Conservation (phyloP, 2,113 vertebrate species). For the Heteronetta atricapilla region DNA sequence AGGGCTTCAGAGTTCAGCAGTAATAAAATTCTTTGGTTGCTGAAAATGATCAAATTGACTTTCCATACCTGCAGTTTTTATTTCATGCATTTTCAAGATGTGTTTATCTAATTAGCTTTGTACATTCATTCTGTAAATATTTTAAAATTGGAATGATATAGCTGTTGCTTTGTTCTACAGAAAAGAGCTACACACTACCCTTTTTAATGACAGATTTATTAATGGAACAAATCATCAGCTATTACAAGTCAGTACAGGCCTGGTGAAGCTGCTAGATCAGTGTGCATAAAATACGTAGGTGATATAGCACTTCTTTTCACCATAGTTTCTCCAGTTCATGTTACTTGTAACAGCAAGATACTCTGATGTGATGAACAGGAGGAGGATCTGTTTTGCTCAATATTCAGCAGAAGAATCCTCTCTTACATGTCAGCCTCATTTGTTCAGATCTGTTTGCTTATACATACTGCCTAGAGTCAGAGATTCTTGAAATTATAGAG, state of each 20-base stretch:
- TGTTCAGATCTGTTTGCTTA: not conserved
- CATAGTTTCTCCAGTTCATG: not conserved
- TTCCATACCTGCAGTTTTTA: not conserved
- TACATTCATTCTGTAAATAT: conserved; percentile 3
- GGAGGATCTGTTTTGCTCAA: not conserved
- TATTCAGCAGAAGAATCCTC: not conserved
- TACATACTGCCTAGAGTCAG: not conserved
- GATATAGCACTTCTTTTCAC: not conserved
- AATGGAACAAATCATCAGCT: conserved; percentile 9
- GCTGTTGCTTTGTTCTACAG: conserved; percentile 26
- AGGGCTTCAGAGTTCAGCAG: not conserved
- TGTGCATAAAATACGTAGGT: not conserved
- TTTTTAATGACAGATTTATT: conserved; percentile 32
- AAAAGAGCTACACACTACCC: not conserved
- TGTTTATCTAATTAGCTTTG: not conserved
- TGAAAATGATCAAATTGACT: not conserved
- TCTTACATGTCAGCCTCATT: fast-evolving
- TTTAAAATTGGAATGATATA: not conserved
- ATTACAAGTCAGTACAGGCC: not conserved
- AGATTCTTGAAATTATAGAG: not conserved
- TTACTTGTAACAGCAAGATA: not conserved
- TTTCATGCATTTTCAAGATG: not conserved
- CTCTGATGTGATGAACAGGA: not conserved
- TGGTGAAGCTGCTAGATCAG: not conserved
- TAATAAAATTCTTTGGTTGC: not conserved